These are phyloP conservation scores for Scrobipalpa atriplicella DNA, from an alignment of 2,888 invertebrate species.

Conservation along the genomic window DNA sequence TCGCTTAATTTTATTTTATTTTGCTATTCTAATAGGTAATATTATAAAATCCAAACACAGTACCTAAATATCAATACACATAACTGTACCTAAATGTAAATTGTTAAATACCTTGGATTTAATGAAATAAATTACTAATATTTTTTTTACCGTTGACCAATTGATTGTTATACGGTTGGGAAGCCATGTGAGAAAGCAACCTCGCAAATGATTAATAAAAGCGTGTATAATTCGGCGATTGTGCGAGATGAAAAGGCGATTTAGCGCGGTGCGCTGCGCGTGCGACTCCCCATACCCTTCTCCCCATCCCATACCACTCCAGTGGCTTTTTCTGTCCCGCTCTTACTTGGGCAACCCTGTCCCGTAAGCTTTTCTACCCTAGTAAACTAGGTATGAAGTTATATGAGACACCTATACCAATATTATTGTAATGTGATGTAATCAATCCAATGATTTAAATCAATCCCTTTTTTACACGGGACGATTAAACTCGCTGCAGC, in stretches of 20 bases:
- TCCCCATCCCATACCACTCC: not conserved
- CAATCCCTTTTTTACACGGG: too few relatives aligned
- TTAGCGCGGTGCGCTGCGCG: conserved; percentile 38
- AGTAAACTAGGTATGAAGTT: not conserved
- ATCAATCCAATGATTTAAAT: too few relatives aligned
- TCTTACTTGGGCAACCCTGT: not conserved
- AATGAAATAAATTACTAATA: not conserved
- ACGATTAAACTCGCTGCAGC: too few relatives aligned
- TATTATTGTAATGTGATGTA: too few relatives aligned
- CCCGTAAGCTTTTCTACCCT: not conserved
- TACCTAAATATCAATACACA: too few relatives aligned
- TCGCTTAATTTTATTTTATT: too few relatives aligned
- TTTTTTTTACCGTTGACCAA: conserved; percentile 1
- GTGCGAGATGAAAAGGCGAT: conserved; percentile 49
- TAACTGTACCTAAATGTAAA: not conserved
- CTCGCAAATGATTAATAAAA: conserved; percentile 64
- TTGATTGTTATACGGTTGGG: conserved; percentile 10
- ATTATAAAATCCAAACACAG: too few relatives aligned
- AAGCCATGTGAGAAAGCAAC: conserved; percentile 46
- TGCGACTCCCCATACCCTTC: conserved; percentile 15
- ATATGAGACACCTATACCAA: too few relatives aligned
- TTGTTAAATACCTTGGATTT: not conserved
- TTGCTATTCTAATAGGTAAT: too few relatives aligned
- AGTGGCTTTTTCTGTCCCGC: not conserved
- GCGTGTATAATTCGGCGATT: conserved; percentile 60